phyloP scores from a whole-genome alignment of 2,113 vertebrate genomes.

The Cardinalis cardinalis region DNA sequence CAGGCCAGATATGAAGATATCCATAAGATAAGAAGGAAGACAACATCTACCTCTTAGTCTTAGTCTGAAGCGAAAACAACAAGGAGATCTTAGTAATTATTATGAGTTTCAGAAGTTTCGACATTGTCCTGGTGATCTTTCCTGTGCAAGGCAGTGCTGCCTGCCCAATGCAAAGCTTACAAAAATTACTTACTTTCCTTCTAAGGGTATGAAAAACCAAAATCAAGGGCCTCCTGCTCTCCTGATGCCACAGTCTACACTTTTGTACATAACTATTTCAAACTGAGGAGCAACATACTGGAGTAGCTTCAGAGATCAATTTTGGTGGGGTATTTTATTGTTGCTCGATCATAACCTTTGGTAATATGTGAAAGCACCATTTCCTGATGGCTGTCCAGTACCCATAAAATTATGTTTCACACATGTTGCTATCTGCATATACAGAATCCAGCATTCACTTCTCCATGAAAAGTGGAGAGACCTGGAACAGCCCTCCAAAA shows the following conservation, averaged over 20 bases:
- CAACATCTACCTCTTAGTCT: background rate
- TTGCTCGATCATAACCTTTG: background rate
- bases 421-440: accelerated
- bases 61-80: background rate
- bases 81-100: background rate
- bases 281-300: background rate
- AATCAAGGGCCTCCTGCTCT: background rate
- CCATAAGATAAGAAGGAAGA: background rate
- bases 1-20: background rate
- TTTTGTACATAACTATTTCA: background rate
- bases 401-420: background rate
- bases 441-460: background rate
- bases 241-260: background rate
- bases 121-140: background rate
- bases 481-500: background rate
- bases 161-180: background rate
- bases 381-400: background rate
- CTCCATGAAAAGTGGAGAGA: background rate
- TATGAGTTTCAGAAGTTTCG: background rate
- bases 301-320: background rate
- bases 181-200: slow-evolving; percentile 40
- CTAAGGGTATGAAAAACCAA: background rate
- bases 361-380: background rate
- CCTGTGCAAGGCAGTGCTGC: background rate
- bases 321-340: background rate